Base-by-base conservation (phyloP, 2,888 invertebrate genomes). In the Hyles lineata region DNA sequence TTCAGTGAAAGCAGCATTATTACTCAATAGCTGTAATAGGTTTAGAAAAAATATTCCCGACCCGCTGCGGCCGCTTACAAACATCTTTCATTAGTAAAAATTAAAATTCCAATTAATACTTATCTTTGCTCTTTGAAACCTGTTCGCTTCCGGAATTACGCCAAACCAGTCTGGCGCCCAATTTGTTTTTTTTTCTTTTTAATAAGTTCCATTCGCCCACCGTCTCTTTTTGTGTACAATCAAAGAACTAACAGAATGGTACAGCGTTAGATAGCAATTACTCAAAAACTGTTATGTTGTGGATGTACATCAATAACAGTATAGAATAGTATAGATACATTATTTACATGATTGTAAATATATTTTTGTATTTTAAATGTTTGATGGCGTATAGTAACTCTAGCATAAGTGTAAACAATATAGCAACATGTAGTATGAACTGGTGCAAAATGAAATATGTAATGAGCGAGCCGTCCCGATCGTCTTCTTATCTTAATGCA, bases 111-210 rank as follows among this genome's bases (percentile, higher is more conserved):
- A 92, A 92, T 93, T 89, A 92, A 90, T 89, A 88, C 87, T 89
- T 88, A 89, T 89, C 87, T 89, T 85, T 80, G 78, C 77, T 82
- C 79, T 78, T 80, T 80, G 79, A 87, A 93, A 93, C 94, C 90
- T 86, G 94, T 92, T 89, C 80, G 90, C 94, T 94, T 94, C 94
- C 94, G 92, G 91, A 89, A 88, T 94, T 94, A 94, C 93, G 87
- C 91, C 76, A 79, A 90, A 91, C 92, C 89, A 83, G 90, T 91
- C 82, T 75, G 78, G 79, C 83, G 84, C 78, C 83, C 79, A 87
- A 89, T 89, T 88, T 87, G 85, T 88, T 88, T 76, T 82, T 84
- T 88, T 86, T 86, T 79, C 82, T 80, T 84, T 85, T 84, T 80
- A 79, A 80, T 77, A 83, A 77, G 76, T 81, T 82, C 80, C 78